phyloP scores from a whole-genome alignment of 2,888 invertebrate genomes.

The Synanthedon vespiformis region DNA sequence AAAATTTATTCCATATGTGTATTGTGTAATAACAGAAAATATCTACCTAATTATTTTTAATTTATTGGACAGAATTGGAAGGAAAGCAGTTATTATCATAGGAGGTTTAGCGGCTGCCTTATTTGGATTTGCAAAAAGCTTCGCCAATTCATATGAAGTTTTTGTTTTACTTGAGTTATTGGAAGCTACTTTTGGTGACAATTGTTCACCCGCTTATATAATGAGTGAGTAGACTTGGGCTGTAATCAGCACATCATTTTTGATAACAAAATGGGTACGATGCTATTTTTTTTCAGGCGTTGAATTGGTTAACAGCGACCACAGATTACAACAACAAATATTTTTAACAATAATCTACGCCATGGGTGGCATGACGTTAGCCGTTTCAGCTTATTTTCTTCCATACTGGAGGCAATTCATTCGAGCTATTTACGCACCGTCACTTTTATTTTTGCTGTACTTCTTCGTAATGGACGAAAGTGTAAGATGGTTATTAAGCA shows the following conservation, averaged over 20 bases:
- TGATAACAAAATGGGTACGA: background rate
- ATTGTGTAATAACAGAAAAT: too few relatives aligned
- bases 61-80: constrained; percentile 45
- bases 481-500: constrained; percentile 83
- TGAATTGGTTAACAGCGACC: constrained; percentile 36
- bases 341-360: constrained; percentile 67
- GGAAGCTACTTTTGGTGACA: constrained; percentile 49
- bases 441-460: constrained; percentile 74
- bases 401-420: constrained; percentile 78
- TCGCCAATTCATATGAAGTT: constrained; percentile 63
- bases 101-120: constrained; percentile 60
- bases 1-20: too few relatives aligned
- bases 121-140: constrained; percentile 65
- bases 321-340: constrained; percentile 21
- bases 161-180: constrained; percentile 66
- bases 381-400: constrained; percentile 72
- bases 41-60: too few relatives aligned
- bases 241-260: background rate
- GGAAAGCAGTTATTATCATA: constrained; percentile 61
- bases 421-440: constrained; percentile 76
- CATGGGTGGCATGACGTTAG: constrained; percentile 72
- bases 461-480: constrained; percentile 79
- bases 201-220: constrained; percentile 20
- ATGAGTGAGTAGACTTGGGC: constrained; percentile 12
- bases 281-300: constrained; percentile 28